phyloP scores from a whole-genome alignment of 2,888 invertebrate species.

The Ischnus inquisitorius region DNA sequence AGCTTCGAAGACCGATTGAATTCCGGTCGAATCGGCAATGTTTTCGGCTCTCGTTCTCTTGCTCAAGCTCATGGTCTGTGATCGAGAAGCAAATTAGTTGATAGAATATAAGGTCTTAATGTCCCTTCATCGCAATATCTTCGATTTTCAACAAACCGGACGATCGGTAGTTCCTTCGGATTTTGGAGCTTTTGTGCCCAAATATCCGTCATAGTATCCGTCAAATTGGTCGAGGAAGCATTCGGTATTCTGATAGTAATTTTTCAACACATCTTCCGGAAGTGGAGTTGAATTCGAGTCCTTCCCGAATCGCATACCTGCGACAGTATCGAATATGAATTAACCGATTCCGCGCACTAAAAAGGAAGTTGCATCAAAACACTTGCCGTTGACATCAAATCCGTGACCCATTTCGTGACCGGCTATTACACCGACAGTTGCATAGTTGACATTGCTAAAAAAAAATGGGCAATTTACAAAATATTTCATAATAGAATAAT shows the following conservation, averaged over 20 bases:
- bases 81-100: not conserved
- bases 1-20: slow-evolving; percentile 91
- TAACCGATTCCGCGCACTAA: too few relatives aligned
- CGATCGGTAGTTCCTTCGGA: not conserved
- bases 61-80: not conserved
- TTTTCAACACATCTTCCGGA: slow-evolving; percentile 55
- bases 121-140: too few relatives aligned
- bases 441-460: slow-evolving; percentile 62
- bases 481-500: not conserved
- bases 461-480: not conserved
- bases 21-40: slow-evolving; percentile 94
- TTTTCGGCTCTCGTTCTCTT: slow-evolving; percentile 87
- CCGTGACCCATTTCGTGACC: slow-evolving; percentile 68
- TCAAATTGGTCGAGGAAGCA: slow-evolving; percentile 68
- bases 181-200: not conserved
- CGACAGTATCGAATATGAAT: not conserved
- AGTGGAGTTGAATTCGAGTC: slow-evolving; percentile 11
- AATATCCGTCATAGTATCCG: slow-evolving; percentile 40
- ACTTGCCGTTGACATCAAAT: slow-evolving; percentile 58
- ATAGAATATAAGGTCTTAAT: not conserved
- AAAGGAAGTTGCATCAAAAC: not conserved
- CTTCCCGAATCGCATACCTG: slow-evolving; percentile 48
- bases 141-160: not conserved
- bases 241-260: slow-evolving; percentile 64
- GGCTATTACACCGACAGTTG: slow-evolving; percentile 53